phyloP scores from a whole-genome alignment of 1,140 invertebrate genomes.

The Vollenhovia emeryi region DNA sequence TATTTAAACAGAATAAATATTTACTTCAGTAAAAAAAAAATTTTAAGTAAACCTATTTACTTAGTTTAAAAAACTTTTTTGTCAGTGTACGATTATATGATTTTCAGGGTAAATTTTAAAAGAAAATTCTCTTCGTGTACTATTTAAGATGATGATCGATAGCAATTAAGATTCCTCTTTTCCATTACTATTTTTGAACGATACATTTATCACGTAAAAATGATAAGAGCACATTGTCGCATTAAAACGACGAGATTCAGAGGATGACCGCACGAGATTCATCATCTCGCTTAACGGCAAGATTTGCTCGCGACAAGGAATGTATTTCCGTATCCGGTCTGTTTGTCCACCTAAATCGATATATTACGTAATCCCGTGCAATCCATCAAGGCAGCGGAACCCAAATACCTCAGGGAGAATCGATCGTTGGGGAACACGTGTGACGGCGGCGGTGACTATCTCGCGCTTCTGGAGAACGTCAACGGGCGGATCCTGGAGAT shows the following conservation, averaged over 20 bases:
- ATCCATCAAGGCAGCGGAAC: slow-evolving; percentile 58
- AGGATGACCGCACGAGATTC: no score
- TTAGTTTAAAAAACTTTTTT: no score
- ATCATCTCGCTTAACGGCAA: not conserved
- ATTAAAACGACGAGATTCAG: not conserved
- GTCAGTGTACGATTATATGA: no score
- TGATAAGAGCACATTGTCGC: not conserved
- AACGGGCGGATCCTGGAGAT: slow-evolving; percentile 77
- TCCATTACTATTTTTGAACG: not conserved
- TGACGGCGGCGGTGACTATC: slow-evolving; percentile 78
- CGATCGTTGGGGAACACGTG: slow-evolving; percentile 55
- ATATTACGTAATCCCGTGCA: not conserved
- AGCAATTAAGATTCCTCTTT: not conserved
- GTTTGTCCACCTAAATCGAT: not conserved
- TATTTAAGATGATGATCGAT: not conserved
- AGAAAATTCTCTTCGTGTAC: no score
- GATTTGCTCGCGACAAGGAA: not conserved
- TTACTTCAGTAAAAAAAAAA: no score
- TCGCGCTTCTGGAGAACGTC: slow-evolving; percentile 77
- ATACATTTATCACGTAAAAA: not conserved
- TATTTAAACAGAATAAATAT: no score
- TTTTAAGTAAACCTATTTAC: no score
- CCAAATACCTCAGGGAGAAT: slow-evolving; percentile 61
- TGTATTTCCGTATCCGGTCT: not conserved
- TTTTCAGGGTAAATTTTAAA: no score